Evolutionary conservation across 2,113 vertebrate species (phyloP), one percentile per base, ranked within the genome.

Genomic region (Petromus typicus): DNA sequence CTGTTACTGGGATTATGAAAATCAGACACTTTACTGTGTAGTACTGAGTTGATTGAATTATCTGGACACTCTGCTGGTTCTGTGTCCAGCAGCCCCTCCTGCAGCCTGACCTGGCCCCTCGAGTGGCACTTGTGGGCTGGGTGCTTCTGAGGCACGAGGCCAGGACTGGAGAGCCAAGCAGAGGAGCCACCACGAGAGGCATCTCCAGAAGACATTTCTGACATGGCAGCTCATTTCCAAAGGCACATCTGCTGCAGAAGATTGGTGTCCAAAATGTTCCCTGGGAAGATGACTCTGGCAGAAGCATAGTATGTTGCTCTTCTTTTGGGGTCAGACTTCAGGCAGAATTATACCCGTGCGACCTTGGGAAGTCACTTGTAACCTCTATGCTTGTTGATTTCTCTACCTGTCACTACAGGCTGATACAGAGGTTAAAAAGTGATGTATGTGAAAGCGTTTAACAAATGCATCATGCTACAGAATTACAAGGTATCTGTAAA

Each of bases 181-280:
- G 37, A 92, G 23, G 23, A 66, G 25, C 45, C 1, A 3, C 78
- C 1, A 0, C 23, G 3, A 0, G 3, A 4, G 86, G 1, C 17
- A 2, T 71, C 25, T 76, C 81, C 25, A 3, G 48, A 73, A 45
- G 34, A 17, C 5, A 0, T 32, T 40, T 89, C 27, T 71, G 23
- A 4, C 17, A 11, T 3, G 13, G 22, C 43, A 17, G 43, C 80
- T 76, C 57, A n/a, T 43, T 54, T 37, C 56, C 4, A 9, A 86
- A 25, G 18, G 2, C 20, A 8, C 7, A 2, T 88, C 69, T 63
- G 56, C 27, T n/a, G 71, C 66, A 63, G 75, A 56, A 27, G 20
- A 32, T 17, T 43, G 56, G 67, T n/a, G 2, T 66, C 45, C 3
- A 4, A 56, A 34, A 20, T 37, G 43, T 69, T 64, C 61, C 71